Base-by-base conservation (phyloP, 2,113 vertebrate genomes). In the Etia nguti region DNA sequence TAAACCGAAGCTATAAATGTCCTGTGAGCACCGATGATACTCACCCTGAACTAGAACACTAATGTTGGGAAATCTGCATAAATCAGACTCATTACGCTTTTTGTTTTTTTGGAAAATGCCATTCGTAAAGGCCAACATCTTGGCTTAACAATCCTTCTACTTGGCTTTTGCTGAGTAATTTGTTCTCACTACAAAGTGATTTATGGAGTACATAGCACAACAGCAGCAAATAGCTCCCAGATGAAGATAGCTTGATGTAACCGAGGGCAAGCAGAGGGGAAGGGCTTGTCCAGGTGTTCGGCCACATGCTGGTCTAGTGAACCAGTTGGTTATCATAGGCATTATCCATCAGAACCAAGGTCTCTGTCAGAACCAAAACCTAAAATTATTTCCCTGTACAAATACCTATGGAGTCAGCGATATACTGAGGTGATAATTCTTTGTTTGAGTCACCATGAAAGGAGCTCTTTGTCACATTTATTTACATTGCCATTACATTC, bases 151-250 rank as follows among this genome's bases (percentile, higher is more conserved):
- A 15, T 65, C 82, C 13, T 85, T 68, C 80, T 86, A 84, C 41
- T 65, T 88, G 89, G 88, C 81, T 70, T 70, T 84, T 80, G 3
- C 46, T 79, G 57, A 90, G 75, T 86, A 83, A 91, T 91, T 89
- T 86, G 83, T 81, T 77, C 60, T 75, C 70, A 46, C 22, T 88
- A 65, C 86, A 82, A 91, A 79, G 83, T 92, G 91, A 94, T 95
- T 93, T 86, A 92, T 92, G 65, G 52, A 62, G 41, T 26, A 84
- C 52, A 89, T 68, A 82, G 75, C 87, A 83, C 57, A 90, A 89
- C 81, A 52, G 31, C 5, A 9, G 43, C 70, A 85, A 92, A 93
- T 41, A 81, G 70, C 70, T 90, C 65, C 79, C 60, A 36, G 80
- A 81, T 91, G 59, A 65, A 38, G 36, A 68, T 46, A 87, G 29